Conservation (phyloP, 2,888 invertebrate species). For the Fabriciana adippe region DNA sequence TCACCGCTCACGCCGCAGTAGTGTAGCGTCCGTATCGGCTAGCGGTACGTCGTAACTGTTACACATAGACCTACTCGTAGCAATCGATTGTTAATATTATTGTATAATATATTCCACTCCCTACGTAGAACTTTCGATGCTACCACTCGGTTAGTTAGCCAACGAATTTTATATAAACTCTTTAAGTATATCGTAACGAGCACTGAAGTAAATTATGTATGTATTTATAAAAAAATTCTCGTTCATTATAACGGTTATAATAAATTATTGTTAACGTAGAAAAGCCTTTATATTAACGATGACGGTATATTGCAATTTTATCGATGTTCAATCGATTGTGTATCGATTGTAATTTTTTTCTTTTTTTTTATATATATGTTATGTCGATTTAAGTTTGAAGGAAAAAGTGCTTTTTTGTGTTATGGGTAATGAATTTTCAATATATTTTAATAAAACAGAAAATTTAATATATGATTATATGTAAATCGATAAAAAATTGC, state of each 20-base stretch:
- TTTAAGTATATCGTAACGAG: slow-evolving; percentile 65
- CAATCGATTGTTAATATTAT: slow-evolving; percentile 14
- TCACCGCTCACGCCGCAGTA: slow-evolving; percentile 46
- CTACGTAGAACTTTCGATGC: slow-evolving; percentile 62
- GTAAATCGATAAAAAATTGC: slow-evolving; percentile 11
- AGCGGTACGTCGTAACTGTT: background rate
- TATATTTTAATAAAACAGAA: background rate
- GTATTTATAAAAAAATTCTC: slow-evolving; percentile 58
- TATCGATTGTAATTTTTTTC: background rate
- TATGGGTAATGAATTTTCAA: background rate
- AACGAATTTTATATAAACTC: slow-evolving; percentile 72
- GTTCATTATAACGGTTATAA: slow-evolving; percentile 58
- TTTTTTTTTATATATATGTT: background rate
- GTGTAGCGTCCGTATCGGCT: slow-evolving; percentile 21
- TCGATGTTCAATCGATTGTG: slow-evolving; percentile 42
- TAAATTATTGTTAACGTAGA: slow-evolving; percentile 76
- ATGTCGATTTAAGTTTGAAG: background rate
- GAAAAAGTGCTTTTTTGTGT: too few relatives aligned
- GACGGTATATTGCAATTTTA: slow-evolving; percentile 41
- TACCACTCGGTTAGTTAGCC: slow-evolving; percentile 74
- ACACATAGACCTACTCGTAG: slow-evolving; percentile 1
- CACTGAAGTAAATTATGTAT: slow-evolving; percentile 76
- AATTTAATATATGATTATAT: background rate
- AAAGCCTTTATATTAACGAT: slow-evolving; percentile 66
- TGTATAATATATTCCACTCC: slow-evolving; percentile 67